These are phyloP conservation scores for Colostygia pectinataria DNA, from an alignment of 2,888 invertebrate species.

Conservation along the genomic window DNA sequence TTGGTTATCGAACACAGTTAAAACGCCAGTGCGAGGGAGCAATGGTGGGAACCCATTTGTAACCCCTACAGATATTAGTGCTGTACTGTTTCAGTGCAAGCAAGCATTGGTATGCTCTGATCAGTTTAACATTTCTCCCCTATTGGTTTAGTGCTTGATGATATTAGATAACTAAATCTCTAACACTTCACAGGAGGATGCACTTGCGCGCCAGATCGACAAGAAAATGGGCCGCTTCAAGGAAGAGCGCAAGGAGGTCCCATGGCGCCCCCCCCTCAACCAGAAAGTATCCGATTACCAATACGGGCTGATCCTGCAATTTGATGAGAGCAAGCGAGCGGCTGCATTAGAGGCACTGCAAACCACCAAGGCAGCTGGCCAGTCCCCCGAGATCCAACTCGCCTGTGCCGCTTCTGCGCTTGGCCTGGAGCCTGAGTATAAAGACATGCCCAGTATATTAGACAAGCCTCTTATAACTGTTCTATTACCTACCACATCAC, in stretches of 20 bases:
- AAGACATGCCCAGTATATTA: not conserved
- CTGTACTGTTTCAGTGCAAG: too few species aligned
- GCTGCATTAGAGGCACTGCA: constrained; percentile 12
- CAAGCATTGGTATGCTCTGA: too few species aligned
- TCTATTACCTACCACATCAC: constrained; percentile 5
- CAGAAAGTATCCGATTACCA: constrained; percentile 15
- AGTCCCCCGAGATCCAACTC: constrained; percentile 4
- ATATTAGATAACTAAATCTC: too few species aligned
- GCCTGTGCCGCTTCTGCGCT: constrained; percentile 11
- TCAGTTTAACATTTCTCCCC: too few species aligned
- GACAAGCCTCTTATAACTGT: not conserved
- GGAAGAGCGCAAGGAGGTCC: not conserved
- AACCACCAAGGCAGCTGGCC: not conserved
- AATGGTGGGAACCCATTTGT: too few species aligned
- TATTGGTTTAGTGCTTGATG: too few species aligned
- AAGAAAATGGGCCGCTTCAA: constrained; percentile 6
- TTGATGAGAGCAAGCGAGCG: constrained; percentile 8
- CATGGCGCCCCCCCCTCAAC: constrained; percentile 13
- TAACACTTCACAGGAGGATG: constrained; percentile 11
- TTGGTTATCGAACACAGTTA: too few species aligned
- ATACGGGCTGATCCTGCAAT: constrained; percentile 11
- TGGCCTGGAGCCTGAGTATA: constrained; percentile 7
- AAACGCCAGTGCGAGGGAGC: too few species aligned
- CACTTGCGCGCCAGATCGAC: not conserved
- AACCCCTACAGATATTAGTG: too few species aligned